phyloP scores from a whole-genome alignment of 1,140 invertebrate species.

The Drosophila malerkotliana region DNA sequence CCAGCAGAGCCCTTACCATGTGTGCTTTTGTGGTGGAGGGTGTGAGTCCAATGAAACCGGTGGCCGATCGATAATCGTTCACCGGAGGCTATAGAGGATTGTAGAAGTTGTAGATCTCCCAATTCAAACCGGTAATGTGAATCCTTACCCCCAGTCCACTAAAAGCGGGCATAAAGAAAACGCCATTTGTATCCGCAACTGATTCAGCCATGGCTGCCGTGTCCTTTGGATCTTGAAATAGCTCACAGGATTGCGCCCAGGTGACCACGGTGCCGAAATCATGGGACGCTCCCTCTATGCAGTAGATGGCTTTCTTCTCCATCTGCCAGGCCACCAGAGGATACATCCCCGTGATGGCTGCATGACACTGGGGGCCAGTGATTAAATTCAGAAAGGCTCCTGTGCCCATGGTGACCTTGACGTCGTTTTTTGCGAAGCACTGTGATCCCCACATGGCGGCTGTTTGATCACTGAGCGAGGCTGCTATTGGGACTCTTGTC shows the following conservation, averaged over 20 bases:
- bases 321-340: constrained; percentile 96
- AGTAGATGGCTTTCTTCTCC: constrained; percentile 85
- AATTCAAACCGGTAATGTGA: neutral
- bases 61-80: constrained; percentile 92
- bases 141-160: constrained; percentile 92
- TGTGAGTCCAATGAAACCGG: constrained; percentile 94
- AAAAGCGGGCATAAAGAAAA: constrained; percentile 96
- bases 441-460: constrained; percentile 96
- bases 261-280: constrained; percentile 95
- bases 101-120: constrained; percentile 2
- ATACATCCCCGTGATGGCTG: constrained; percentile 92
- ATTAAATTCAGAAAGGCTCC: constrained; percentile 96
- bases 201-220: constrained; percentile 89
- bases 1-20: constrained; percentile 92
- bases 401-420: constrained; percentile 97
- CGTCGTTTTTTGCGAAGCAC: constrained; percentile 91
- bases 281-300: constrained; percentile 93
- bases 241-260: constrained; percentile 91
- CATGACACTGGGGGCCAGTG: constrained; percentile 90
- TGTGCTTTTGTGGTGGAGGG: constrained; percentile 91
- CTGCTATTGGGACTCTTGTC: constrained; percentile 88
- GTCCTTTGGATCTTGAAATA: constrained; percentile 89
- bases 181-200: constrained; percentile 90
- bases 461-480: constrained; percentile 90
- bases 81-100: constrained; percentile 90